Evolutionary conservation across 1,140 invertebrate genomes (phyloP).

Genomic region (Drosophila miranda): DNA sequence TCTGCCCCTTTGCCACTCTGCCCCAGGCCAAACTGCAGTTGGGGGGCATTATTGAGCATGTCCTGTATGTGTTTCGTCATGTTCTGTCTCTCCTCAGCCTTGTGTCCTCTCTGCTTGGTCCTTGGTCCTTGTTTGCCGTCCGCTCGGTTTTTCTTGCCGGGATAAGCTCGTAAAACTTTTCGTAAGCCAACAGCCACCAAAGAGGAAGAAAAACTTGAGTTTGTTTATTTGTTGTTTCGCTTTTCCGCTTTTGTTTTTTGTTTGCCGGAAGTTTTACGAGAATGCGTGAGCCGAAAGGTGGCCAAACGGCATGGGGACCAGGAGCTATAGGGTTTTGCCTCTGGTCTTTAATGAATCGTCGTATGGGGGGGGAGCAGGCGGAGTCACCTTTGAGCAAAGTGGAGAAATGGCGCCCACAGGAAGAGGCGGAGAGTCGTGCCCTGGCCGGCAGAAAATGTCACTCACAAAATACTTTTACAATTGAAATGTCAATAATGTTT

Average conservation of each 20-base stretch:
- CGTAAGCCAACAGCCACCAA: slow-evolving; percentile 34
- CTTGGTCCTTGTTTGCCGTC: slow-evolving; percentile 12
- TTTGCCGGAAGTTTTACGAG: slow-evolving; percentile 52
- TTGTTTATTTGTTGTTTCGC: slow-evolving; percentile 56
- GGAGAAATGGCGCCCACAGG: slow-evolving; percentile 17
- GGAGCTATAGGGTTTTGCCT: slow-evolving; percentile 17
- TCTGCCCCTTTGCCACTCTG: background rate
- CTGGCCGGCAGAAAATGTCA: slow-evolving; percentile 37
- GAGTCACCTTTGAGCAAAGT: slow-evolving; percentile 18
- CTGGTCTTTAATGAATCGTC: slow-evolving; percentile 58
- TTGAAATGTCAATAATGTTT: slow-evolving; percentile 81
- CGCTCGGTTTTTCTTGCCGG: slow-evolving; percentile 30
- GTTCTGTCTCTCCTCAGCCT: slow-evolving; percentile 13
- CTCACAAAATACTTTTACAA: slow-evolving; percentile 69
- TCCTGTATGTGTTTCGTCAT: slow-evolving; percentile 66
- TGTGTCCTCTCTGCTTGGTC: too few relatives aligned
- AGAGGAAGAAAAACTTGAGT: slow-evolving; percentile 45
- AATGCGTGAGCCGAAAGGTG: slow-evolving; percentile 56
- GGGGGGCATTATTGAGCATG: slow-evolving; percentile 48
- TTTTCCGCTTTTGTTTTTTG: slow-evolving; percentile 43
- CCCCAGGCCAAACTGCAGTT: slow-evolving; percentile 47
- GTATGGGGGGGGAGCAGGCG: background rate
- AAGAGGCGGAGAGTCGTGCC: background rate
- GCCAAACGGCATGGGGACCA: slow-evolving; percentile 31
- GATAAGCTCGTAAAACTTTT: slow-evolving; percentile 78